Evolutionary conservation across 2,113 vertebrate species (phyloP), one percentile per base, ranked within the genome.

Genomic region (Pipa parva): DNA sequence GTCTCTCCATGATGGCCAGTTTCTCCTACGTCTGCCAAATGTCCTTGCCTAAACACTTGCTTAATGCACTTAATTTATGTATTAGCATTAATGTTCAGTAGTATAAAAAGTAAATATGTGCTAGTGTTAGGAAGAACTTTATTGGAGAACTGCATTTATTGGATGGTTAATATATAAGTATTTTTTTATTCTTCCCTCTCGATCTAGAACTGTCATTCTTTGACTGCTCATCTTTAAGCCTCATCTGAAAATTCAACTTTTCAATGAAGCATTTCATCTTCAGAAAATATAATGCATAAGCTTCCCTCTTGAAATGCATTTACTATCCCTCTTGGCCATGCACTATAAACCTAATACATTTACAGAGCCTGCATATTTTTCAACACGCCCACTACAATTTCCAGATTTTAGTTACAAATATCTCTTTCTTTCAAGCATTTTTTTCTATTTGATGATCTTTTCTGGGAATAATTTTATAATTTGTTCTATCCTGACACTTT

Each of bases 401-500:
- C 39, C 4, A 56, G 39, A 48, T 49, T 25, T 42, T 56, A 9
- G 17, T 22, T 36, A 59, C 29, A 37, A 50, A 24, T 15, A 5
- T 51, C 24, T 59, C 24, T 59, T 36, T 11, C 64, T 59, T 12
- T 27, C 13, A 39, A 50, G 55, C 42, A 8, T 51, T 39, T 46
- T 57, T n/a, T 58, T 20, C 11, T 58, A 28, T 26, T 50, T 59
- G 6, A 51, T 68, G 25, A 39, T 69, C n/a, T 42, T 60, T 51
- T 69, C 65, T 37, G 42, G 54, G 57, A 61, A 60, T 61, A 54
- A 70, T 61, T 29, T 61, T 61, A 60, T 61, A 61, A 60, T 70
- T 54, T 61, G 11, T 61, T 50, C 51, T 50, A 54, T 54, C 52
- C 33, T 70, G 60, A 61, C 27, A 58, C 59, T 68, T 68, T 12